Evolutionary conservation across 2,888 invertebrate genomes (phyloP).

Genomic region (Lepidochrysops patricia): DNA sequence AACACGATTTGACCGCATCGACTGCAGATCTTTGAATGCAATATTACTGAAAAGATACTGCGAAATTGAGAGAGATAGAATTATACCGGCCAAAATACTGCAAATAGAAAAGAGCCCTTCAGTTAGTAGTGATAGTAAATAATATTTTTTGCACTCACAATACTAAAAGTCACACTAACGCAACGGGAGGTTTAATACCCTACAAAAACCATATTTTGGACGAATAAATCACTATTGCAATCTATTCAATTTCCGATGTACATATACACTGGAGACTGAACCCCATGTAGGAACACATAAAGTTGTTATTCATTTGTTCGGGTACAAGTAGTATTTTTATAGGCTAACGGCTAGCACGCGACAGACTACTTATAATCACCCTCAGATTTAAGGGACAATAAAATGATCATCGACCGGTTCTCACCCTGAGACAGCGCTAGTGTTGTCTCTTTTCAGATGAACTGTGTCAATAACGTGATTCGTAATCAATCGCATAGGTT

Average conservation of each 20-base stretch:
- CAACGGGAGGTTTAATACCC: not conserved
- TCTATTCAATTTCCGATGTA: not conserved
- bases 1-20: no score
- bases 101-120: not conserved
- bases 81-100: no score
- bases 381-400: slow-evolving; percentile 12
- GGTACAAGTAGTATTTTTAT: not conserved
- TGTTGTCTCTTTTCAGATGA: not conserved
- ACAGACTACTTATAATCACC: slow-evolving; percentile 11
- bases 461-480: not conserved
- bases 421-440: not conserved
- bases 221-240: not conserved
- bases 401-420: slow-evolving; percentile 12
- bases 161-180: not conserved
- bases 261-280: not conserved
- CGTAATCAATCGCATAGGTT: not conserved
- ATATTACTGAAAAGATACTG: no score
- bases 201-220: not conserved
- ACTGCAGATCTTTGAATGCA: no score
- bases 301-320: not conserved
- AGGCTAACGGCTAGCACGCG: slow-evolving; percentile 13
- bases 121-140: not conserved
- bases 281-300: not conserved
- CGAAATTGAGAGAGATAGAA: no score
- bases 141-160: not conserved